These are phyloP conservation scores for Pollachius pollachius DNA, from an alignment of 2,113 vertebrate species.

Conservation along the genomic window DNA sequence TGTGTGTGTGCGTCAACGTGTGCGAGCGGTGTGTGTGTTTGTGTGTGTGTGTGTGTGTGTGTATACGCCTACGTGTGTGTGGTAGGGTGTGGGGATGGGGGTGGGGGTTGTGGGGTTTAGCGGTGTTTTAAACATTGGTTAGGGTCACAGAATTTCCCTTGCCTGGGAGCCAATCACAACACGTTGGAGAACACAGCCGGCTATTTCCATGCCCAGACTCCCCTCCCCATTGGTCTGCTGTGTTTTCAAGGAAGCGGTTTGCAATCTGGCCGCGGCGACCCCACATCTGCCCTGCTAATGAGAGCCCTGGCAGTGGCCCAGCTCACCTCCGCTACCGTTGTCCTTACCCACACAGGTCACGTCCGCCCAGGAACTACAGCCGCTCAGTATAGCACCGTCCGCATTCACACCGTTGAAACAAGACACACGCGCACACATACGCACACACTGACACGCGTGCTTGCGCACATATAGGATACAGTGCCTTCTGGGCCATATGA, in stretches of 20 bases:
- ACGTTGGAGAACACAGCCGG: slow-evolving; percentile 76
- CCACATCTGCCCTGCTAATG: slow-evolving; percentile 85
- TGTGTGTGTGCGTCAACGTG: background rate
- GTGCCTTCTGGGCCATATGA: too few relatives aligned
- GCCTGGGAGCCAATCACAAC: slow-evolving; percentile 79
- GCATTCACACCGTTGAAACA: slow-evolving; percentile 16
- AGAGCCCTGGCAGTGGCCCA: slow-evolving; percentile 79
- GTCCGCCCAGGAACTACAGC: slow-evolving; percentile 70
- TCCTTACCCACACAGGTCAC: slow-evolving; percentile 79
- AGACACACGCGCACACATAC: slow-evolving; percentile 8
- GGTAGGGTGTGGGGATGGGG: background rate
- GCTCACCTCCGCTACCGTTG: slow-evolving; percentile 78
- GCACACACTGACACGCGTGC: background rate
- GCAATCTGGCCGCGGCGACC: slow-evolving; percentile 80
- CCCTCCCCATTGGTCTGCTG: slow-evolving; percentile 70
- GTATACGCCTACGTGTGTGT: background rate
- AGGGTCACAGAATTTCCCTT: slow-evolving; percentile 66
- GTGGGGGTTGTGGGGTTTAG: slow-evolving; percentile 50
- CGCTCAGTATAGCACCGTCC: slow-evolving; percentile 45
- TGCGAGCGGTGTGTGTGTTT: background rate
- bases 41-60: background rate
- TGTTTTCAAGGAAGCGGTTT: slow-evolving; percentile 94
- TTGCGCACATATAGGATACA: background rate
- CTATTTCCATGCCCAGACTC: slow-evolving; percentile 81
- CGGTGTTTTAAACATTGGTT: slow-evolving; percentile 70